Percentiles rank a stretch among this genome's conserved stretches.
Conservation (phyloP, 2,888 invertebrate species). For the Helicoverpa assulta region DNA sequence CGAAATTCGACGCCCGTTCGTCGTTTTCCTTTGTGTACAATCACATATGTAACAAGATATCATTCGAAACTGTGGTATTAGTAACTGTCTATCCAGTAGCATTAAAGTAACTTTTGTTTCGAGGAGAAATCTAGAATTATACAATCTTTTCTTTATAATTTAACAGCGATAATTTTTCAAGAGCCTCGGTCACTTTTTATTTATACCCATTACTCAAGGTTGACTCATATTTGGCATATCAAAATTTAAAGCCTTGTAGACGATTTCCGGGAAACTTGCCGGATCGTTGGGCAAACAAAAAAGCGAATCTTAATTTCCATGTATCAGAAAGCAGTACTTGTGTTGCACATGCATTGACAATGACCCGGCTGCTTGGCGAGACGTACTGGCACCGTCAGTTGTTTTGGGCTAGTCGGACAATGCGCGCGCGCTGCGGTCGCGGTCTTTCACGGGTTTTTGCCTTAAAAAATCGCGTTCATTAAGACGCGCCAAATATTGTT, state of each 20-base stretch:
- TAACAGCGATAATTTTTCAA: not conserved
- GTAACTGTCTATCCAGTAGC: not conserved
- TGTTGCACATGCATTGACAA: conserved; percentile 70
- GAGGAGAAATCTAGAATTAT: not conserved
- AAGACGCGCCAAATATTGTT: conserved; percentile 51
- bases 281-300: conserved; percentile 54
- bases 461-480: conserved; percentile 57
- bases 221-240: conserved; percentile 41
- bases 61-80: conserved; percentile 17
- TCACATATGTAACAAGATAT: conserved; percentile 41
- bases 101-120: not conserved
- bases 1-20: conserved; percentile 63
- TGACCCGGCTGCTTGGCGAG: conserved; percentile 81
- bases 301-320: conserved; percentile 55
- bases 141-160: not conserved
- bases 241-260: conserved; percentile 39
- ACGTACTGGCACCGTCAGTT: conserved; percentile 85
- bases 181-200: conserved; percentile 25
- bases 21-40: conserved; percentile 51
- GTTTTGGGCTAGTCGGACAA: conserved; percentile 80
- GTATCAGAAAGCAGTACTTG: conserved; percentile 54
- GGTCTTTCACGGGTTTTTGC: conserved; percentile 53
- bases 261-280: conserved; percentile 55
- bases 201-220: conserved; percentile 41
- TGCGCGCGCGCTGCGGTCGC: conserved; percentile 75